Evolutionary conservation across 1,140 invertebrate species (phyloP).

Genomic region (Papilio polytes): DNA sequence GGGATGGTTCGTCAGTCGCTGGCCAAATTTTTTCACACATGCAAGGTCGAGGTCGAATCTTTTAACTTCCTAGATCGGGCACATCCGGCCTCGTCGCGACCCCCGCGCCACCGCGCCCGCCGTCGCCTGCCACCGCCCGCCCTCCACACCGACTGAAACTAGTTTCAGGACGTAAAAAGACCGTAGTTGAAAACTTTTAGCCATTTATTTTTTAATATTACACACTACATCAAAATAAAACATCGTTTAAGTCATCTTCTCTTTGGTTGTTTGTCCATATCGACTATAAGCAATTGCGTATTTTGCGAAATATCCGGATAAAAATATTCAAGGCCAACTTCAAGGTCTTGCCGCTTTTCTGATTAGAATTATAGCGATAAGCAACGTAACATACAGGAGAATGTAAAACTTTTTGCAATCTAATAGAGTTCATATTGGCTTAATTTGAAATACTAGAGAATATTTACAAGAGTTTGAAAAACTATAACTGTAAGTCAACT

Average conservation of each 20-base stretch:
- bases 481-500: constrained; percentile 73
- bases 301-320: constrained; percentile 79
- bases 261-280: constrained; percentile 43
- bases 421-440: constrained; percentile 54
- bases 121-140: constrained; percentile 30
- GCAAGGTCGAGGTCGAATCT: constrained; percentile 78
- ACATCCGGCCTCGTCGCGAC: background rate
- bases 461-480: constrained; percentile 62
- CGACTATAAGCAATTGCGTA: constrained; percentile 48
- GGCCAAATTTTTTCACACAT: constrained; percentile 77
- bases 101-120: constrained; percentile 35
- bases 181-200: background rate
- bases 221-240: background rate
- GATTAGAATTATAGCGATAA: constrained; percentile 78
- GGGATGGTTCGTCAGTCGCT: constrained; percentile 52
- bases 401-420: constrained; percentile 54
- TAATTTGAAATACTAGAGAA: constrained; percentile 32
- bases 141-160: background rate
- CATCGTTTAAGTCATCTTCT: constrained; percentile 5
- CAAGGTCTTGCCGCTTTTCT: constrained; percentile 78
- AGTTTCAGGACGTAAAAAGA: constrained; percentile 24
- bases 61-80: constrained; percentile 79
- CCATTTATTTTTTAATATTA: background rate
- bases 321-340: constrained; percentile 80
- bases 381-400: constrained; percentile 52